phyloP scores from a whole-genome alignment of 2,797 vertebrate species.

The Acanthurus tractus region DNA sequence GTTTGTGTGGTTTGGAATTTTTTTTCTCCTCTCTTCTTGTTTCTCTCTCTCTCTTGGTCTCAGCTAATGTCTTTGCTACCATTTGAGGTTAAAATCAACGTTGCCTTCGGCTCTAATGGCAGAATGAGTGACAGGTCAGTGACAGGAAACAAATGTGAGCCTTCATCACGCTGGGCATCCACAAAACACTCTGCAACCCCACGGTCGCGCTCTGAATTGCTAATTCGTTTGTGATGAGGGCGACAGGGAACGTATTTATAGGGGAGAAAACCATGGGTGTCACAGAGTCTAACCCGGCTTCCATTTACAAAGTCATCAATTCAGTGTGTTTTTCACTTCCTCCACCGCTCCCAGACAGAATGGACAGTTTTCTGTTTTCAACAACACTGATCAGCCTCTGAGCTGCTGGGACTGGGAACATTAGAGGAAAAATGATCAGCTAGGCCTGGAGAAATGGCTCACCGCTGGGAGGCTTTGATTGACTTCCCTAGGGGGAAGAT shows the following conservation, averaged over 20 bases:
- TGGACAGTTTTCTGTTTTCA: conserved; percentile 78
- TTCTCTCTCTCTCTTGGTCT: conserved; percentile 23
- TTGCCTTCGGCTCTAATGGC: conserved; percentile 66
- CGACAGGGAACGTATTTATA: conserved; percentile 49
- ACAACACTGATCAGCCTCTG: conserved; percentile 81
- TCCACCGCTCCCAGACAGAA: conserved; percentile 55
- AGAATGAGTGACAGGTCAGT: conserved; percentile 81
- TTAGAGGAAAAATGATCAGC: conserved; percentile 82
- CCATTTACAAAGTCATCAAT: conserved; percentile 79
- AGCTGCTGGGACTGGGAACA: conserved; percentile 69
- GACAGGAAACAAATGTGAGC: conserved; percentile 87
- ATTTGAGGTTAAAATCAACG: conserved; percentile 66
- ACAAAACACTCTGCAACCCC: conserved; percentile 78
- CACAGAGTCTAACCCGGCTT: conserved; percentile 57
- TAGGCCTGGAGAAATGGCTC: conserved; percentile 69
- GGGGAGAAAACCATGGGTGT: conserved; percentile 49
- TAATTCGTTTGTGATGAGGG: conserved; percentile 79
- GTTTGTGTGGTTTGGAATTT: conserved; percentile 44
- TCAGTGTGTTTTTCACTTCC: conserved; percentile 71
- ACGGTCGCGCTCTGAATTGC: conserved; percentile 81
- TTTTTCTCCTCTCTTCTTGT: conserved; percentile 35
- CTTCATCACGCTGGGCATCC: conserved; percentile 82
- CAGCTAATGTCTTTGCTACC: conserved; percentile 51
- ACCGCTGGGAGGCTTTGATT: conserved; percentile 80
- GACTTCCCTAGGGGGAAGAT: conserved; percentile 73